Conservation (phyloP, 2,888 invertebrate genomes). For the Drosophila subsilvestris region DNA sequence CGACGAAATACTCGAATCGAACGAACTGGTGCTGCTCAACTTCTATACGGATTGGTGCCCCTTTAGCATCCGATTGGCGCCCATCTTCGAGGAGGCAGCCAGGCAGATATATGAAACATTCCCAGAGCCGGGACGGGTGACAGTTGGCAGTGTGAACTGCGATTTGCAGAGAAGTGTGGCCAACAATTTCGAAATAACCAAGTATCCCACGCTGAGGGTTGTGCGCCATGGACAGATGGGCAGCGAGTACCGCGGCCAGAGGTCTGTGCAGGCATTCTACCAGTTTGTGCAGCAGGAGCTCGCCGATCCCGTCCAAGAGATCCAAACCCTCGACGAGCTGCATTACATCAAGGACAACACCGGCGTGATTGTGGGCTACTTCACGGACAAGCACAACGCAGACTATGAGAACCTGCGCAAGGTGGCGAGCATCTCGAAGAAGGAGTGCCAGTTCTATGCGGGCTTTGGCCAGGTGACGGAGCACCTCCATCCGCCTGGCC, state of each 20-base stretch:
- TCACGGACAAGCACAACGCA: slow-evolving; percentile 89
- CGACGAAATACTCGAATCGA: slow-evolving; percentile 71
- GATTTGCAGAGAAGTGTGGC: slow-evolving; percentile 92
- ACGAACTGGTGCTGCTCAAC: slow-evolving; percentile 97
- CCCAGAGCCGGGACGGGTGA: slow-evolving; percentile 90
- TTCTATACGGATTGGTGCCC: slow-evolving; percentile 99
- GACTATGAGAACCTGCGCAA: slow-evolving; percentile 91
- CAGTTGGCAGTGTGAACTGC: slow-evolving; percentile 97
- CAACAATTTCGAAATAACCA: slow-evolving; percentile 94
- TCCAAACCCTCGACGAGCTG: slow-evolving; percentile 88
- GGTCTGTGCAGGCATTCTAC: slow-evolving; percentile 93
- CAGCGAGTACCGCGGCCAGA: slow-evolving; percentile 93
- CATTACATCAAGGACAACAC: slow-evolving; percentile 88
- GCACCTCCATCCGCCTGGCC: background rate
- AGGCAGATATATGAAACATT: slow-evolving; percentile 87
- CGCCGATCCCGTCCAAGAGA: slow-evolving; percentile 91
- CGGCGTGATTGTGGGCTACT: slow-evolving; percentile 93
- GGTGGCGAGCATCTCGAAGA: slow-evolving; percentile 92
- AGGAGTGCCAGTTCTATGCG: slow-evolving; percentile 95
- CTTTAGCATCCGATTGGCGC: slow-evolving; percentile 96
- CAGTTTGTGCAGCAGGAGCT: slow-evolving; percentile 93
- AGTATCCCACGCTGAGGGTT: slow-evolving; percentile 98
- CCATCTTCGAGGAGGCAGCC: slow-evolving; percentile 96
- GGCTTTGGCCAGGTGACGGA: slow-evolving; percentile 91
- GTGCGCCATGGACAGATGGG: slow-evolving; percentile 92